These are phyloP conservation scores for Barnardius zonarius DNA, from an alignment of 2,113 vertebrate species.

Conservation along the genomic window DNA sequence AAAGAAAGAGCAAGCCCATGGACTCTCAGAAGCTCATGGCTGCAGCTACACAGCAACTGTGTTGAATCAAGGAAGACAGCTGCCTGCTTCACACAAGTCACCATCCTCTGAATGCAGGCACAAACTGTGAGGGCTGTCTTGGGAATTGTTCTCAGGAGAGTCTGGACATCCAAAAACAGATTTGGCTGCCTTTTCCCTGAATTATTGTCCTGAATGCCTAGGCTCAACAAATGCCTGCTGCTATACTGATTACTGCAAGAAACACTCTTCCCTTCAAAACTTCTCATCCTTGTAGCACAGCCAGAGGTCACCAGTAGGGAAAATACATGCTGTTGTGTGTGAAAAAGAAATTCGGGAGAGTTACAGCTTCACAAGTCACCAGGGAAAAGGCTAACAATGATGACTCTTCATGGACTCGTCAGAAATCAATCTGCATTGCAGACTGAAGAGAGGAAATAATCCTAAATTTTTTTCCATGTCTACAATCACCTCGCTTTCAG, in stretches of 20 bases:
- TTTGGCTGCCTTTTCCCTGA: conserved; percentile 41
- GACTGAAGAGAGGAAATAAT: conserved; percentile 7
- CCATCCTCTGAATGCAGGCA: background rate
- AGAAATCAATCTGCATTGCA: conserved; percentile 59
- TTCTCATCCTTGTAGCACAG: conserved; percentile 46
- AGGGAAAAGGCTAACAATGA: conserved; percentile 62
- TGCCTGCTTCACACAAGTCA: background rate
- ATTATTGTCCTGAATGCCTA: conserved; percentile 32
- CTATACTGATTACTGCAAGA: conserved; percentile 42
- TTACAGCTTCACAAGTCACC: conserved; percentile 59
- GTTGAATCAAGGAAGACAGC: conserved; percentile 13
- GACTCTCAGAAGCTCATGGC: background rate
- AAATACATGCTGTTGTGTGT: conserved; percentile 55
- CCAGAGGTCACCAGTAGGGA: conserved; percentile 53
- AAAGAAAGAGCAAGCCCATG: background rate
- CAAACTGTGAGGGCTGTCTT: conserved; percentile 8
- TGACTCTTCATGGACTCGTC: conserved; percentile 17
- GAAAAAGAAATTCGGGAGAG: conserved; percentile 57
- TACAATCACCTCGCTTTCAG: background rate
- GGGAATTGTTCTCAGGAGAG: conserved; percentile 34
- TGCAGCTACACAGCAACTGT: conserved; percentile 10
- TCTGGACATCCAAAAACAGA: conserved; percentile 14
- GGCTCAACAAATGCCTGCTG: conserved; percentile 47
- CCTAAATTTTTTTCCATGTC: background rate
- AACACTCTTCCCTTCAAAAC: conserved; percentile 34